phyloP scores from a whole-genome alignment of 2,888 invertebrate genomes.

The Dasypogon diadema region DNA sequence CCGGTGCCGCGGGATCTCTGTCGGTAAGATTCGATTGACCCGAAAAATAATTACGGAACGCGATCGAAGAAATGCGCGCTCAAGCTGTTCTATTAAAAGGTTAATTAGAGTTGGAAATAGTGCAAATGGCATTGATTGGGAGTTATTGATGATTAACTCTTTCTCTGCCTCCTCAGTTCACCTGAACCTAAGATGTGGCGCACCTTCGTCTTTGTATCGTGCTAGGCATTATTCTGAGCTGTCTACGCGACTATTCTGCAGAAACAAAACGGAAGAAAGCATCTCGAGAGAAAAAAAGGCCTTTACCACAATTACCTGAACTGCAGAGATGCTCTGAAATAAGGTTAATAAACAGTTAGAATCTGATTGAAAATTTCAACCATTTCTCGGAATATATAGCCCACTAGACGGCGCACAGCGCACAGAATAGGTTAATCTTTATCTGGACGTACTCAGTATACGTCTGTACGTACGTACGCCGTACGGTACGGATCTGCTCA shows the following conservation, averaged over 20 bases:
- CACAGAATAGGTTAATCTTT: background rate
- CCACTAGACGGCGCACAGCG: constrained; percentile 19
- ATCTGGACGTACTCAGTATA: background rate
- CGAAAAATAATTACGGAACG: constrained; percentile 51
- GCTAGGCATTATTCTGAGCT: constrained; percentile 13
- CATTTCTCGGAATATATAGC: constrained; percentile 50
- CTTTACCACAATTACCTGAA: constrained; percentile 52
- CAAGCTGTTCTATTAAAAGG: constrained; percentile 49
- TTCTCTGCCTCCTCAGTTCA: background rate
- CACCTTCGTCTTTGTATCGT: background rate
- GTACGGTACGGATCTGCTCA: background rate
- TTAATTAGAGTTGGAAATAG: constrained; percentile 55
- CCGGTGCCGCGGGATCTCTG: background rate
- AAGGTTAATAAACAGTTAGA: constrained; percentile 57
- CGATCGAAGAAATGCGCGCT: background rate
- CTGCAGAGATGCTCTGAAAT: constrained; percentile 49
- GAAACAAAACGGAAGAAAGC: constrained; percentile 51
- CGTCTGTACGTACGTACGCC: background rate
- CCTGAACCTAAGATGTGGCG: background rate
- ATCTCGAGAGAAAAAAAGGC: constrained; percentile 39
- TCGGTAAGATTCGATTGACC: constrained; percentile 45
- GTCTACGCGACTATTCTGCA: constrained; percentile 13
- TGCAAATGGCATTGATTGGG: constrained; percentile 47
- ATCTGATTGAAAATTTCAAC: constrained; percentile 53
- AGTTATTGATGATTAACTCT: constrained; percentile 38